Evolutionary conservation across 2,113 vertebrate genomes (phyloP), one percentile per base, ranked within the genome.

Genomic region (Sclerurus mexicanus): DNA sequence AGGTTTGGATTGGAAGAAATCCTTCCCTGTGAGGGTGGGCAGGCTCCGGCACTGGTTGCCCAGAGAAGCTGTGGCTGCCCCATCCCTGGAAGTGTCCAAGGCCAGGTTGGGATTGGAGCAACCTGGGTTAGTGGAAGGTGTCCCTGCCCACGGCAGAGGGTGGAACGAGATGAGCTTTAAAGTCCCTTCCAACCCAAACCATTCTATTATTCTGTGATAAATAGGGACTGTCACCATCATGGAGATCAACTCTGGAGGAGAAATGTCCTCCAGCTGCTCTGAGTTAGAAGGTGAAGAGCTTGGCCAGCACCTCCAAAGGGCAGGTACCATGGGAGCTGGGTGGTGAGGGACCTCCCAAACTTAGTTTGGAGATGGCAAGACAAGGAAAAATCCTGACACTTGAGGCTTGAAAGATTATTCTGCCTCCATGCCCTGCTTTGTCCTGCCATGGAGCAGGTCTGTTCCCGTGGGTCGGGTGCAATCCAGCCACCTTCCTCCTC

Each of bases 151-250:
- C 27, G 47, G 55, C 21, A 55, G 11, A 7, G 5, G 7, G 22
- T 63, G 31, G 35, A 49, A 71, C 0, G 0, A 10, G 35, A 33
- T 42, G 49, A 2, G 3, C 3, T 35, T 22, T 49, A 33, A 37
- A 4, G 6, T 31, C 31, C 21, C 15, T 56, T 56, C 35, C 22
- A 56, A 24, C 3, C 12, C 49, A 50, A 63, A 24, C 35, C 22
- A 28, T 77, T 42, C 63, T 35, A 39, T 47, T 22, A 55, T 83
- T 69, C 25, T 31, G 47, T 6, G 4, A 71, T 77, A 67, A 92
- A 90, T 17, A 60, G 64, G 14, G 37, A 50, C 11, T 58, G 47
- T 35, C 5, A 0, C 62, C 6, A 23, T 50, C 23, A 9, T 7
- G 24, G 68, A 39, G 18, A 49, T 46, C 27, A 30, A 4, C 14